A percentile compares a stretch with the other conserved stretches of the same genome.
These are phyloP conservation scores for Halcyon leucocephala DNA, from an alignment of 2,797 vertebrate species.

Conservation along the genomic window DNA sequence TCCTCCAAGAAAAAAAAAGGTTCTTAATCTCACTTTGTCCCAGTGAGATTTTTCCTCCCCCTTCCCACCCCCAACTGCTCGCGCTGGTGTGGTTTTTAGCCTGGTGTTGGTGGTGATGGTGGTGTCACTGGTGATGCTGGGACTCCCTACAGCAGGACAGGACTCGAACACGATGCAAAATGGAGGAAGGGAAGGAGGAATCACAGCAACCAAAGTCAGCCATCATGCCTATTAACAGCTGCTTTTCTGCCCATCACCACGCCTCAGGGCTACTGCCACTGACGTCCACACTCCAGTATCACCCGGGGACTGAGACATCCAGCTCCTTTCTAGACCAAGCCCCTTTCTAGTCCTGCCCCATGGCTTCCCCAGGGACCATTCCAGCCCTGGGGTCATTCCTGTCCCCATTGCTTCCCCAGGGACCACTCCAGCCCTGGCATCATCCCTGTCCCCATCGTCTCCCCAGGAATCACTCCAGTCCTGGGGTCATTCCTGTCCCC, in stretches of 20 bases:
- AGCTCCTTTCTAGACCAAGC: not conserved
- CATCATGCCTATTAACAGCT: rapidly evolving
- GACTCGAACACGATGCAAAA: rapidly evolving
- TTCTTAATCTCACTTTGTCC: not conserved
- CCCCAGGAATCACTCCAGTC: no score
- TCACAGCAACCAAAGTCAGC: rapidly evolving
- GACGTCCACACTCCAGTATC: not conserved
- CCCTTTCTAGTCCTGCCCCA: not conserved
- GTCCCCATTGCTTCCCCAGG: not conserved
- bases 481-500: not conserved
- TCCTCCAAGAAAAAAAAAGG: not conserved
- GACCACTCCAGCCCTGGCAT: not conserved
- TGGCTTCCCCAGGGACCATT: not conserved
- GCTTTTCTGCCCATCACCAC: not conserved
- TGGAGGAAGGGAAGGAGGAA: not conserved
- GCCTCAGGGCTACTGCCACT: not conserved
- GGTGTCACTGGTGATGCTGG: not conserved
- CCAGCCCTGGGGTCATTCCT: not conserved
- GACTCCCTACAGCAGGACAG: not conserved
- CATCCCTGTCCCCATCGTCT: not conserved
- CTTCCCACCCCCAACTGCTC: not conserved
- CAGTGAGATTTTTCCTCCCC: not conserved
- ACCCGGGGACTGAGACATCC: not conserved
- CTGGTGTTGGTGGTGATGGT: not conserved
- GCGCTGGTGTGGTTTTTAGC: not conserved